phyloP scores from a whole-genome alignment of 2,797 vertebrate species.

The Huso huso region DNA sequence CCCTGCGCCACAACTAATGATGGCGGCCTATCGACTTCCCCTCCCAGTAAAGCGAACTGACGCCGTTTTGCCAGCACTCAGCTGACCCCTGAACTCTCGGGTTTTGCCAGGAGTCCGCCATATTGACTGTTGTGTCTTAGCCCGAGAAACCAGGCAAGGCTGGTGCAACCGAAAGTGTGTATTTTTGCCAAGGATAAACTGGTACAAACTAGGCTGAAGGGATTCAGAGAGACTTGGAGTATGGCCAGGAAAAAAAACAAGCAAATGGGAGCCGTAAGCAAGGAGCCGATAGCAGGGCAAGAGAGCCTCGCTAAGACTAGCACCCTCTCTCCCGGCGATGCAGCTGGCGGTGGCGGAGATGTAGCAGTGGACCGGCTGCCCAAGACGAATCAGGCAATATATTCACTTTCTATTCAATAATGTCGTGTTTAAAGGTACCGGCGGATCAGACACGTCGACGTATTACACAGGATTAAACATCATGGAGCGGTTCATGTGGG shows the following conservation, averaged over 20 bases:
- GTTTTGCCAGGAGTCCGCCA: conserved; percentile 83
- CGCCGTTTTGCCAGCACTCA: conserved; percentile 50
- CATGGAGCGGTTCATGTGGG: no score
- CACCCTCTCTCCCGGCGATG: conserved; percentile 61
- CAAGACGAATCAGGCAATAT: conserved; percentile 64
- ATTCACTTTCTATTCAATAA: no score
- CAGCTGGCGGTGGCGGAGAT: conserved; percentile 49
- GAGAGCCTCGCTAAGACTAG: conserved; percentile 62
- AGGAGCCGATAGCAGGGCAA: conserved; percentile 61
- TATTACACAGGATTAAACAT: no score
- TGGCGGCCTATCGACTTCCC: conserved; percentile 30
- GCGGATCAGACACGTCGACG: no score
- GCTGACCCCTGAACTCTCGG: conserved; percentile 70
- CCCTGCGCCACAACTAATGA: conserved; percentile 36
- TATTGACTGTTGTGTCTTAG: conserved; percentile 98
- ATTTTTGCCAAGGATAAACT: conserved; percentile 42
- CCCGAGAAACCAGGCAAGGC: conserved; percentile 63
- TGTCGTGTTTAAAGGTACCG: no score
- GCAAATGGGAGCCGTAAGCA: conserved; percentile 67
- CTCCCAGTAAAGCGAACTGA: conserved; percentile 6
- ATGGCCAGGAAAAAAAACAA: conserved; percentile 97
- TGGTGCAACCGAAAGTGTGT: conserved; percentile 47
- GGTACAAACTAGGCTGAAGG: conserved; percentile 58
- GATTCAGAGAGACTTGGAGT: conserved; percentile 35
- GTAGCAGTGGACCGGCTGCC: conserved; percentile 56